Evolutionary conservation across 2,888 invertebrate species (phyloP).

Genomic region (Lasioglossum figueresi): DNA sequence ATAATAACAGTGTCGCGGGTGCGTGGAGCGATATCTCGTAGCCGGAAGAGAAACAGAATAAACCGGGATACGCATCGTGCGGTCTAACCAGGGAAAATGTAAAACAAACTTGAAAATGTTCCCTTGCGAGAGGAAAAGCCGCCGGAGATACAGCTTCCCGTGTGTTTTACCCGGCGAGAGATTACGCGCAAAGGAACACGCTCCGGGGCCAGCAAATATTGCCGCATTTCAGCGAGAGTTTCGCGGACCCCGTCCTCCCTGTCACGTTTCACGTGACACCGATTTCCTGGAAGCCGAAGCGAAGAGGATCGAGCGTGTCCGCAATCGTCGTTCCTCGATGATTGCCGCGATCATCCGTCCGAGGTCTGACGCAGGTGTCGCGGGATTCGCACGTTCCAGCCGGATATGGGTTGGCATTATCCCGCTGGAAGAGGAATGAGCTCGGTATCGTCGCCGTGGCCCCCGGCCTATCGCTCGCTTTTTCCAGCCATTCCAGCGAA

Average conservation of each 20-base stretch:
- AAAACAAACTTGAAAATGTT: slow-evolving; percentile 7
- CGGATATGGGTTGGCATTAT: slow-evolving; percentile 72
- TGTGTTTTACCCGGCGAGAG: not conserved
- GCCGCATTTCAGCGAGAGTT: slow-evolving; percentile 34
- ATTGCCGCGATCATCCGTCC: slow-evolving; percentile 71
- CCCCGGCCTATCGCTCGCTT: slow-evolving; percentile 54
- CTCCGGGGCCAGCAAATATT: slow-evolving; percentile 44
- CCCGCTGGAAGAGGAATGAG: slow-evolving; percentile 49
- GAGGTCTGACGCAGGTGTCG: slow-evolving; percentile 68
- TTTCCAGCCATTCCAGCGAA: slow-evolving; percentile 60
- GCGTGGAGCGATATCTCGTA: not conserved
- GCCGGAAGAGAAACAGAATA: slow-evolving; percentile 6
- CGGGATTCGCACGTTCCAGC: slow-evolving; percentile 70
- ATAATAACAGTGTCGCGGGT: not conserved
- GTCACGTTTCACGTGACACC: slow-evolving; percentile 52
- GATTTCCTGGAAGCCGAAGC: slow-evolving; percentile 64
- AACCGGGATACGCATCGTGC: not conserved
- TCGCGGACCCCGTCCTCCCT: slow-evolving; percentile 28
- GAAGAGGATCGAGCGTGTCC: slow-evolving; percentile 64
- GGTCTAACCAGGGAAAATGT: slow-evolving; percentile 2
- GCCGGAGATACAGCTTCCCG: not conserved
- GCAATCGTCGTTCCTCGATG: slow-evolving; percentile 75
- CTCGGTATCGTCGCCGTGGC: slow-evolving; percentile 25
- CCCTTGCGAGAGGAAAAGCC: not conserved
- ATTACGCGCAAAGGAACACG: slow-evolving; percentile 20